A percentile compares a stretch with the other conserved stretches of the same genome.
Conservation (phyloP, 2,113 vertebrate species). For the Erythrocercus mccallii region DNA sequence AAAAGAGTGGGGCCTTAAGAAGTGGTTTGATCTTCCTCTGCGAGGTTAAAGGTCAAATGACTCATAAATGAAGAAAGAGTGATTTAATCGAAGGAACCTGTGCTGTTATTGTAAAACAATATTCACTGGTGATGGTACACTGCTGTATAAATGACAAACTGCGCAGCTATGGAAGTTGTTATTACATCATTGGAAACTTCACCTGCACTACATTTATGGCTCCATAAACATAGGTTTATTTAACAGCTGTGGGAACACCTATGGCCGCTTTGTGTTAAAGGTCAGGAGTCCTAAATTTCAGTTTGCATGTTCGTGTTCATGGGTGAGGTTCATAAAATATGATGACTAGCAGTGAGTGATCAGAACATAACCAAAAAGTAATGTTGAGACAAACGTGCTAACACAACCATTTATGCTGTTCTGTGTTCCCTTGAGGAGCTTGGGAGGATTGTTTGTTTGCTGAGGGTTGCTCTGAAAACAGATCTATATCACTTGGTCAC, state of each 20-base stretch:
- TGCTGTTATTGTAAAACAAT: constrained; percentile 79
- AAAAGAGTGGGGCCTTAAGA: constrained; percentile 76
- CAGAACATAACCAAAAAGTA: neutral
- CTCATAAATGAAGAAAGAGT: constrained; percentile 81
- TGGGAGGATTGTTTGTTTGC: neutral
- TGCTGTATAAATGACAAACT: constrained; percentile 78
- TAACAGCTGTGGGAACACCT: constrained; percentile 70
- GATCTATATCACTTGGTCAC: neutral
- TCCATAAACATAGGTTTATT: constrained; percentile 66
- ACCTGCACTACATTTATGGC: constrained; percentile 70
- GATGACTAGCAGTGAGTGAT: neutral
- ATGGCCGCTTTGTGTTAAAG: constrained; percentile 52
- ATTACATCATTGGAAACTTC: constrained; percentile 69
- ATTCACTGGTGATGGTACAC: constrained; percentile 69
- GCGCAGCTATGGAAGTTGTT: constrained; percentile 68
- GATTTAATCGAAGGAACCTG: constrained; percentile 78
- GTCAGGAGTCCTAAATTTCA: constrained; percentile 64
- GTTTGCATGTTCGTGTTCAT: constrained; percentile 7
- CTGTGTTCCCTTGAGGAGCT: neutral
- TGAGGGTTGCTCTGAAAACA: constrained; percentile 5
- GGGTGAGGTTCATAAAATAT: constrained; percentile 25
- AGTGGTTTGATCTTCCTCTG: constrained; percentile 81
- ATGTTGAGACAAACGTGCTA: neutral
- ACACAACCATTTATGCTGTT: neutral
- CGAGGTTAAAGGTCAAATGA: constrained; percentile 79